These are phyloP conservation scores for Eleginops maclovinus DNA, from an alignment of 2,113 vertebrate genomes.

Conservation along the genomic window DNA sequence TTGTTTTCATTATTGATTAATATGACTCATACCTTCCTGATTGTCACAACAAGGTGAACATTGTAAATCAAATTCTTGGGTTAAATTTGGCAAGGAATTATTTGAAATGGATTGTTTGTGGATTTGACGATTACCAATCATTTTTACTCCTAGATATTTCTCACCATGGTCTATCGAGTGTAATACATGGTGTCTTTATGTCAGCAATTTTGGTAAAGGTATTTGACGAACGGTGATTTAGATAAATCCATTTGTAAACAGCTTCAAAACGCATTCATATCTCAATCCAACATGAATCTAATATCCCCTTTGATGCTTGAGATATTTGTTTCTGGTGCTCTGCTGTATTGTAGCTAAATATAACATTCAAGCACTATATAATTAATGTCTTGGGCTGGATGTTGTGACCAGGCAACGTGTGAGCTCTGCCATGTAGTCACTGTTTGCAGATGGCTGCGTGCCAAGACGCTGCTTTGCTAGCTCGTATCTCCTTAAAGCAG, in stretches of 20 bases:
- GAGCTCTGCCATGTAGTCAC: slow-evolving; percentile 31
- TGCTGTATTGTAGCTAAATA: neutral
- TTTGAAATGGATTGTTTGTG: neutral
- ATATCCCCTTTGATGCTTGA: neutral
- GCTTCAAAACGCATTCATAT: neutral
- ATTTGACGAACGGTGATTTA: neutral
- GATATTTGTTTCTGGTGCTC: neutral
- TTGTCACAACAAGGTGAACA: neutral
- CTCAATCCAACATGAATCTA: neutral
- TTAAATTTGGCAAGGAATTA: too few species aligned
- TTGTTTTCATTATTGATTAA: neutral
- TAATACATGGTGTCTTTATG: neutral
- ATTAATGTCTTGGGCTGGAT: neutral
- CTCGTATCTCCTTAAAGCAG: slow-evolving; percentile 22
- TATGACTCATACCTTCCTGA: neutral
- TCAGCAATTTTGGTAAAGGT: too few species aligned
- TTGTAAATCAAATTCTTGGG: neutral
- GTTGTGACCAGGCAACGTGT: neutral
- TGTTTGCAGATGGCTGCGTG: slow-evolving; percentile 23
- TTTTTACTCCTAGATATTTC: neutral
- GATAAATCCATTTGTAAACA: neutral
- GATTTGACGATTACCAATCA: neutral
- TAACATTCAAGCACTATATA: neutral
- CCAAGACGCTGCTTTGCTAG: slow-evolving; percentile 22
- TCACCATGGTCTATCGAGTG: neutral